Base-by-base conservation (phyloP, 2,888 invertebrate genomes). In the Bhutanitis thaidina region DNA sequence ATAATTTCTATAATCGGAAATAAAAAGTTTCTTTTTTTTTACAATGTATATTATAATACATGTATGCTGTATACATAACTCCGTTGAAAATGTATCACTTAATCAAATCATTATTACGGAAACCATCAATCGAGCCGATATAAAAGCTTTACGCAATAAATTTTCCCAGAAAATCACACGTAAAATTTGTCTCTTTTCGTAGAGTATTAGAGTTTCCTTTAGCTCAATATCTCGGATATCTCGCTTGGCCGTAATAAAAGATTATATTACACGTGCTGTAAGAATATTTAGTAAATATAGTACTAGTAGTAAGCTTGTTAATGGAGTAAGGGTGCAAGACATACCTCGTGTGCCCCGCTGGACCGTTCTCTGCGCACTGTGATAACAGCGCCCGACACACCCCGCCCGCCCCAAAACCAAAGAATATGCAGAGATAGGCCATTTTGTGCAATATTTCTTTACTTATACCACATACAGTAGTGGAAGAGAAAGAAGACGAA, bases 351-450 rank as follows among this genome's bases (percentile, higher is more conserved):
- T 67, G 70, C 60, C 66, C 60, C 64, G 64, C 62, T 43, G 69
- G 71, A 69, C 60, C 36, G 69, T 59, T 61, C 57, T 49, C 65
- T 64, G 77, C 76, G 77, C 69, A 81, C 80, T 82, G 80, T 70
- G 70, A 71, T 69, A 59, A 58, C 58, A 48, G 57, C 52, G 51
- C 55, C 3, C 59, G 57, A 56, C 61, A 58, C 63, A 58, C 56
- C 59, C 61, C 59, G 59, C 60, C 57, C 61, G 58, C 62, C 59
- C 56, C 47, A 30, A n/a, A 34, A 34, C 4, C 67, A 65, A 50
- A 67, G 62, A 66, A 53, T 62, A 39, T 30, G 7, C 5, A 37
- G 38, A 52, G 52, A 47, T 12, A 8, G 14, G 25, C 12, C 16
- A 0, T 38, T 43, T n/a, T 7, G 20, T 32, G 32, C 1, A 30